Evolutionary conservation across 2,888 invertebrate species (phyloP).

Genomic region (Drosophila mettleri): DNA sequence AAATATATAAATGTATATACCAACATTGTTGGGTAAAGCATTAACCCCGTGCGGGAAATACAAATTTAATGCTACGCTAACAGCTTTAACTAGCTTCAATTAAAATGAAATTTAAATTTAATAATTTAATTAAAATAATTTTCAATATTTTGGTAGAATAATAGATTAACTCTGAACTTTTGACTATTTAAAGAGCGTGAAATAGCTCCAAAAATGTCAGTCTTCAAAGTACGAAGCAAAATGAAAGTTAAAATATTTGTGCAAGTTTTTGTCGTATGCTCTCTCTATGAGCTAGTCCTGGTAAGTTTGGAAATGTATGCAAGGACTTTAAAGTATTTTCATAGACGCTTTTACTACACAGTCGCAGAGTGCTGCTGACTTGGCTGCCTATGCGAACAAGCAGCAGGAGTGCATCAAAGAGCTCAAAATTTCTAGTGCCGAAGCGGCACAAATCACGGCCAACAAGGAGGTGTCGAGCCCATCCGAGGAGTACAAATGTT

Average conservation of each 20-base stretch:
- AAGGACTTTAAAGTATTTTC: fast-evolving
- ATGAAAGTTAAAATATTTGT: slow-evolving; percentile 39
- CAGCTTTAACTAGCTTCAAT: neutral
- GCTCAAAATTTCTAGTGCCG: slow-evolving; percentile 42
- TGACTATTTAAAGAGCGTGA: slow-evolving; percentile 47
- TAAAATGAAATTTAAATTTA: slow-evolving; percentile 44
- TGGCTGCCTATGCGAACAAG: slow-evolving; percentile 47
- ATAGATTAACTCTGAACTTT: neutral
- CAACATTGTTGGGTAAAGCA: neutral
- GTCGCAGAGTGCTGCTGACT: slow-evolving; percentile 51
- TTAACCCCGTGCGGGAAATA: neutral
- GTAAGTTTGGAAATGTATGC: slow-evolving; percentile 21
- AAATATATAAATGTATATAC: neutral
- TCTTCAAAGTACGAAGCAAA: slow-evolving; percentile 16
- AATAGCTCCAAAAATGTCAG: neutral
- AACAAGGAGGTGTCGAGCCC: slow-evolving; percentile 51
- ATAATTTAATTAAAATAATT: slow-evolving; percentile 52
- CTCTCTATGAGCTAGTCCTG: slow-evolving; percentile 21
- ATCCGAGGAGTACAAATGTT: slow-evolving; percentile 64
- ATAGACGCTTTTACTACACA: neutral
- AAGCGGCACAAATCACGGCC: slow-evolving; percentile 40
- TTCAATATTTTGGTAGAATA: neutral
- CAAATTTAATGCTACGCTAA: slow-evolving; percentile 42
- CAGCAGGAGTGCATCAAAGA: slow-evolving; percentile 67
- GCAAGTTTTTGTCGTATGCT: slow-evolving; percentile 21